Evolutionary conservation across 2,797 vertebrate genomes (phyloP).

Genomic region (Phrynocephalus vlangalii): DNA sequence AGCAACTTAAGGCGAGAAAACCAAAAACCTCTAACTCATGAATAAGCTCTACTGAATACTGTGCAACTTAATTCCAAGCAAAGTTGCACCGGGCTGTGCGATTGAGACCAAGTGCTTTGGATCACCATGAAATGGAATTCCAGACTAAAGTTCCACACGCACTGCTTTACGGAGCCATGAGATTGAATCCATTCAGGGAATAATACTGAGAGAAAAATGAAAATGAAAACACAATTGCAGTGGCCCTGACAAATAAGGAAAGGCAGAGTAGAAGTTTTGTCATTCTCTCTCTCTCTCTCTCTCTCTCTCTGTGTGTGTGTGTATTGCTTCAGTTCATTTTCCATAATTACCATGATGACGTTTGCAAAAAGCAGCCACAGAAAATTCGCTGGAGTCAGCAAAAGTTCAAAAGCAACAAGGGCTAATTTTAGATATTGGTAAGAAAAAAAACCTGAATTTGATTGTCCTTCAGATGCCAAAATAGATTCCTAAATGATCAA

Average conservation of each 20-base stretch:
- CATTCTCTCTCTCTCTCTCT: too few relatives aligned
- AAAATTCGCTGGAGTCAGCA: slow-evolving; percentile 36
- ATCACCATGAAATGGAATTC: not conserved
- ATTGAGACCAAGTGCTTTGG: not conserved
- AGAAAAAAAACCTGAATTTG: not conserved
- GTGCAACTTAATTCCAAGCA: not conserved
- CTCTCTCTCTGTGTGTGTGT: too few relatives aligned
- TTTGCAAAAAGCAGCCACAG: slow-evolving; percentile 7
- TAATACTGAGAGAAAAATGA: not conserved
- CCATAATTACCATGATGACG: not conserved
- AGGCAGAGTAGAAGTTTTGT: not conserved
- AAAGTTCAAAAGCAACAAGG: slow-evolving; percentile 23
- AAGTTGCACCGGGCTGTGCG: not conserved
- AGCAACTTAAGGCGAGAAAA: not conserved
- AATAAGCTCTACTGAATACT: not conserved
- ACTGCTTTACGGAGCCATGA: not conserved
- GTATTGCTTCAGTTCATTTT: slow-evolving; percentile 5
- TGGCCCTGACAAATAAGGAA: slow-evolving; percentile 4
- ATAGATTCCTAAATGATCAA: slow-evolving; percentile 5
- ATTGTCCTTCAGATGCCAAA: slow-evolving; percentile 8
- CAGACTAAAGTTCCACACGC: not conserved
- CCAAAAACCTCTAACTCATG: not conserved
- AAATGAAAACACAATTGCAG: not conserved
- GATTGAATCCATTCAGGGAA: not conserved
- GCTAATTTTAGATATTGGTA: slow-evolving; percentile 18